Evolutionary conservation across 2,797 vertebrate genomes (phyloP), one percentile per base, ranked within the genome.

Genomic region (Pogoniulus pusillus): DNA sequence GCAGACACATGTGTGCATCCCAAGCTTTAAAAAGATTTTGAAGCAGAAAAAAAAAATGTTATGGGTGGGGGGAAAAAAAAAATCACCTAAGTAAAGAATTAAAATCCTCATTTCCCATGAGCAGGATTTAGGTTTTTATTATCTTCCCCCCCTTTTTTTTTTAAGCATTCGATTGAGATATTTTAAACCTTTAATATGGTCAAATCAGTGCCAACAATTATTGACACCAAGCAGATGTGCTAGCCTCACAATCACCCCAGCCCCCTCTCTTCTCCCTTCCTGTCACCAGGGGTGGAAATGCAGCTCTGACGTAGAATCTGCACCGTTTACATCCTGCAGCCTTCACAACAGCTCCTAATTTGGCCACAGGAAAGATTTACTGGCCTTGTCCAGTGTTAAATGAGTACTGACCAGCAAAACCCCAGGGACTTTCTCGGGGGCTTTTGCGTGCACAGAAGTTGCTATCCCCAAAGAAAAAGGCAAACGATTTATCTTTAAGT

Each of bases 301-400:
- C 60, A 9, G 1, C 54, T 29, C n/a, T 57, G 11, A 9, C 5
- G 1, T 17, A 10, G 17, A 34, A 7, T 0, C 43, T 1, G 0
- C 4, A 2, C 30, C 84, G 57, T 91, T 88, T 54, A 54, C 72
- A 90, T 77, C 91, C 93, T 65, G 72, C 75, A 60, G 41, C 78
- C 90, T 47, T 15, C 81, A 5, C 26, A 29, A 17, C 68, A 70
- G 47, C 75, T 76, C 86, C 64, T 13, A 3, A 3, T 5, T 9
- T 10, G 43, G 80, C 53, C 43, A 35, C 70, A 12, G 91, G 73
- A 76, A 87, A 76, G 68, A 66, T 4, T 4, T 19, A 24, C 53
- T 20, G 53, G n/a, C 65, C 35, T 60, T 34, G 18, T 64, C 45
- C 68, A 10, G 3, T 24, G 1, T 5, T 12, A 30, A 45, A 32